Evolutionary conservation across 2,113 vertebrate genomes (phyloP).

Genomic region (Ciconia boyciana): DNA sequence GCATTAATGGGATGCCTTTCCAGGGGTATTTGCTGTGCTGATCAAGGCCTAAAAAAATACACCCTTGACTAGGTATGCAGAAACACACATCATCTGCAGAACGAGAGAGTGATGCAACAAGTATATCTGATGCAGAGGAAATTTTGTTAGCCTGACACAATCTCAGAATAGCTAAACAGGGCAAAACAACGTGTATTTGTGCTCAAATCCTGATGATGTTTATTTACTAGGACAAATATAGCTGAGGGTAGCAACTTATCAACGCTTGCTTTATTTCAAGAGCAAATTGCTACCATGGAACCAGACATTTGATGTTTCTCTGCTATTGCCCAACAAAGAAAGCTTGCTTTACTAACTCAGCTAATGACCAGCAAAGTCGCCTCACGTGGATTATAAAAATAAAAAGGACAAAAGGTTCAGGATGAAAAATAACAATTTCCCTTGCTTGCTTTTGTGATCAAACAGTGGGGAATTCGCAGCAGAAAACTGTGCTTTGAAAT

Average conservation of each 20-base stretch:
- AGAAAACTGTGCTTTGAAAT: slow-evolving; percentile 47
- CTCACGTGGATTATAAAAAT: slow-evolving; percentile 34
- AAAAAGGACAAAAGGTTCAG: slow-evolving; percentile 52
- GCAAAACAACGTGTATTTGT: slow-evolving; percentile 40
- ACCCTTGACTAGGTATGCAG: not conserved
- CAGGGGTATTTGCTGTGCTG: not conserved
- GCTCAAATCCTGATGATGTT: slow-evolving; percentile 50
- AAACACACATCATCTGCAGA: not conserved
- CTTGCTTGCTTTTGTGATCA: slow-evolving; percentile 39
- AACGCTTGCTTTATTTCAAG: slow-evolving; percentile 52
- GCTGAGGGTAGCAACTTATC: slow-evolving; percentile 58
- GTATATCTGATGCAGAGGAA: not conserved
- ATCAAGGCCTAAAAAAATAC: not conserved
- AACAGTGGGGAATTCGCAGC: slow-evolving; percentile 15
- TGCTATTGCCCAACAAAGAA: slow-evolving; percentile 26
- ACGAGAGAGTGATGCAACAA: accelerated
- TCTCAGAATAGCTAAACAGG: slow-evolving; percentile 41
- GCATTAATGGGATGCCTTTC: not conserved
- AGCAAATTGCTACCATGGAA: slow-evolving; percentile 59
- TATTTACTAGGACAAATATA: slow-evolving; percentile 65
- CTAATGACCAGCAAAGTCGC: not conserved
- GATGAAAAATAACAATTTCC: slow-evolving; percentile 48
- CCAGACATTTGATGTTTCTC: slow-evolving; percentile 61
- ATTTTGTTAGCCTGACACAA: not conserved
- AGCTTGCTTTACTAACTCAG: slow-evolving; percentile 4